Evolutionary conservation across 1,140 invertebrate species (phyloP), one percentile per base, ranked within the genome.

Genomic region (Habropoda laboriosa): DNA sequence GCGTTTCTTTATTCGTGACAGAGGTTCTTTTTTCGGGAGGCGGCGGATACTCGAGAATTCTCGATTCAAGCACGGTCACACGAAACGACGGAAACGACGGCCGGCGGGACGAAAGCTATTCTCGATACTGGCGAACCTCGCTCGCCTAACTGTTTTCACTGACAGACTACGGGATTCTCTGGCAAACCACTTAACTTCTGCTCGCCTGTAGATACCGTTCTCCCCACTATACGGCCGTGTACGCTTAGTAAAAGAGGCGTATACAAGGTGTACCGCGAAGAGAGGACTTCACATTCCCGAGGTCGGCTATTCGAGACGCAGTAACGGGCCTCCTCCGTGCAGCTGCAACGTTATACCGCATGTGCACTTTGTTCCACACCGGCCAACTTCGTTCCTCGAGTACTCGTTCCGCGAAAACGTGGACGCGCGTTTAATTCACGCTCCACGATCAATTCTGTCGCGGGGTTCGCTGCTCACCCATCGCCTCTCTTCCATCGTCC

Each of bases 141-240:
- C 40, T 84, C 27, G 38, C 42, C 49, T 42, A 24, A 7, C 72
- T 55, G 38, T 64, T 84, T 84, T 84, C 61, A 70, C 49, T 75
- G 38, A 55, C 49, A 40, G 38, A 81, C 83, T 84, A 67, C 18
- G 30, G 24, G 42, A 60, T 81, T 74, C 57, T 61, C 38, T 32
- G 55, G 45, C 72, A 55, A 80, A 83, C 51, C 49, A n/a, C 21
- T 76, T 45, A 45, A 76, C 78, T 83, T 76, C 71, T 72, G 49
- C 30, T 32, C 18, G 61, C 21, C 51, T 30, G 35, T 60, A 58
- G 64, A 73, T 68, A 73, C 57, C 13, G 13, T 24, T 42, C 32
- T 35, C 60, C 45, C 57, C n/a, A n/a, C n/a, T n/a, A n/a, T n/a
- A n/a, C n/a, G n/a, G 67, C 81, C 49, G 61, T 18, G 32, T n/a